phyloP scores from a whole-genome alignment of 37 sponge, comb jelly and placozoan genomes.

The Beroe ovata region DNA sequence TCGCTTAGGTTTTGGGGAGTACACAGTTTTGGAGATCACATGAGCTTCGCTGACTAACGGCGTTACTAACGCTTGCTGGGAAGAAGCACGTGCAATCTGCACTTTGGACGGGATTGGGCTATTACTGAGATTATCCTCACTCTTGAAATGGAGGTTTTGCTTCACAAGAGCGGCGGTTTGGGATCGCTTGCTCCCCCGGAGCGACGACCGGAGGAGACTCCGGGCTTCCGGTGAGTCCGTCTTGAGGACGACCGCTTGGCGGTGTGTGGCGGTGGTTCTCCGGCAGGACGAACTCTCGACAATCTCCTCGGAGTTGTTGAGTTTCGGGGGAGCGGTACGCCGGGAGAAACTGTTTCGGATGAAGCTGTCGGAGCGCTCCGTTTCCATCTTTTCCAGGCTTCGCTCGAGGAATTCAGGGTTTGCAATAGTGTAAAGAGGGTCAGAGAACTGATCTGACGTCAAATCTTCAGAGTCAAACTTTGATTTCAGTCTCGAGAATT shows the following conservation, averaged over 20 bases:
- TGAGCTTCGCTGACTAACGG: not conserved
- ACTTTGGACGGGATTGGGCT: not conserved
- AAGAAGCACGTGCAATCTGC: not conserved
- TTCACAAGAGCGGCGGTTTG: not conserved
- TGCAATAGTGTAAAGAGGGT: slow-evolving; percentile 23
- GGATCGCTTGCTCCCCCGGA: not conserved
- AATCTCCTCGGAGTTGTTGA: not conserved
- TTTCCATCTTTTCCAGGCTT: not conserved
- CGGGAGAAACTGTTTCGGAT: slow-evolving; percentile 3
- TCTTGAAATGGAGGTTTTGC: not conserved
- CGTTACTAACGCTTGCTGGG: slow-evolving; percentile 2
- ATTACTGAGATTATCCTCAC: not conserved
- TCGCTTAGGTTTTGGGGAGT: slow-evolving; percentile 34
- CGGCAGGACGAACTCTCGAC: slow-evolving; percentile 1
- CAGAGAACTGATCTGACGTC: not conserved
- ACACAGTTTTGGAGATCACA: slow-evolving; percentile 9
- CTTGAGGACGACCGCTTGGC: slow-evolving; percentile 52
- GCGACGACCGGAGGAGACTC: not conserved
- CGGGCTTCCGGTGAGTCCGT: slow-evolving; percentile 23
- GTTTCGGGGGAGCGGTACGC: slow-evolving; percentile 16
- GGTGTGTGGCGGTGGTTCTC: not conserved
- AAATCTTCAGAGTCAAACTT: not conserved
- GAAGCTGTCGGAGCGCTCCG: not conserved
- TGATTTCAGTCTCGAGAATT: not conserved
- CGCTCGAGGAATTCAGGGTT: slow-evolving; percentile 13